Evolutionary conservation across 2,113 vertebrate species (phyloP).

Genomic region (Chionis minor): DNA sequence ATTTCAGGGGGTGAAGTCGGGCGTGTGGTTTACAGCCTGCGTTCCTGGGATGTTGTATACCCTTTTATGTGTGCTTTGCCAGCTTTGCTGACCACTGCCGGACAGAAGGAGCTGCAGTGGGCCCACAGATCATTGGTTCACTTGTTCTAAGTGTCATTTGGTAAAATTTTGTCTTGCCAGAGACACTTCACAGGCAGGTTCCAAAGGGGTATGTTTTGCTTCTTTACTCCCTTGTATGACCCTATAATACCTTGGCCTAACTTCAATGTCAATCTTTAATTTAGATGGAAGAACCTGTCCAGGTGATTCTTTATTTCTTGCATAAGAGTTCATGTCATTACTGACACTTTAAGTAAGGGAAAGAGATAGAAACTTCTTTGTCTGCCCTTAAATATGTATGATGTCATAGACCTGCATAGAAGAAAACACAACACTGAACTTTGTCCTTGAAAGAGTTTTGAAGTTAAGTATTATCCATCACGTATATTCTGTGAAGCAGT

Average conservation of each 20-base stretch:
- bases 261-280: neutral
- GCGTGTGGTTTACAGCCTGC: neutral
- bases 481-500: neutral
- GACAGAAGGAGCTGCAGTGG: neutral
- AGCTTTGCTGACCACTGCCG: neutral
- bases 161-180: neutral
- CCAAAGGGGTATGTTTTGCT: neutral
- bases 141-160: neutral
- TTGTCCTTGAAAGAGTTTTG: conserved; percentile 17
- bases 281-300: neutral
- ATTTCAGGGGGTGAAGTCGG: neutral
- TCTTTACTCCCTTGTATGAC: neutral
- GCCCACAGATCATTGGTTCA: neutral
- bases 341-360: neutral
- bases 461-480: neutral
- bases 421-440: neutral
- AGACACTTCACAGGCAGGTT: neutral
- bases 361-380: neutral
- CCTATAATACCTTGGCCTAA: neutral
- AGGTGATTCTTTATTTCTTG: neutral
- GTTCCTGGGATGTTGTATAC: neutral
- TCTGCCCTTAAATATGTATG: neutral
- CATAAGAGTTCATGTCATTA: neutral
- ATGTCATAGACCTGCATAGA: neutral
- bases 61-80: neutral